Evolutionary conservation across 1,140 invertebrate species (phyloP).

Genomic region (Lordiphosa stackelbergi): DNA sequence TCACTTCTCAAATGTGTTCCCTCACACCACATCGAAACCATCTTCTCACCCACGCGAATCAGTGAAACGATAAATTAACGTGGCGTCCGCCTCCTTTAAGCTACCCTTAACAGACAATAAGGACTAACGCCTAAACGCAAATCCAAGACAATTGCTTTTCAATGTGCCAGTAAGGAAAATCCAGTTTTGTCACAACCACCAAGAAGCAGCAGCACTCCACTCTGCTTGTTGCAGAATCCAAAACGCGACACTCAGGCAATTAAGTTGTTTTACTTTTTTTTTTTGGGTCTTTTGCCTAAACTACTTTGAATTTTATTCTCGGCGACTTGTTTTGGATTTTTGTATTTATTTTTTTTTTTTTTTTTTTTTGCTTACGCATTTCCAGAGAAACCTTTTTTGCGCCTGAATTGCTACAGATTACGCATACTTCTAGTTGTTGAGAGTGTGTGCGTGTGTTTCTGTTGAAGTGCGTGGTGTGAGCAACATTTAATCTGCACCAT

Average conservation of each 20-base stretch:
- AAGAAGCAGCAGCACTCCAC: constrained; percentile 10
- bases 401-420: constrained; percentile 76
- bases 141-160: constrained; percentile 76
- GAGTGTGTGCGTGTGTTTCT: constrained; percentile 15
- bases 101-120: constrained; percentile 34
- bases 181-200: constrained; percentile 50
- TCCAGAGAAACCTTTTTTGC: constrained; percentile 63
- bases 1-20: neutral
- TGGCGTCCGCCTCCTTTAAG: constrained; percentile 40
- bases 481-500: constrained; percentile 75
- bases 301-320: constrained; percentile 68
- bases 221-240: constrained; percentile 43
- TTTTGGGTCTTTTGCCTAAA: constrained; percentile 34
- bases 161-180: constrained; percentile 49
- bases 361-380: constrained; percentile 51
- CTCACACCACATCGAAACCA: constrained; percentile 9
- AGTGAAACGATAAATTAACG: constrained; percentile 71
- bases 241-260: constrained; percentile 68
- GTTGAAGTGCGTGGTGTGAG: constrained; percentile 41
- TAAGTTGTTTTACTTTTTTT: constrained; percentile 47
- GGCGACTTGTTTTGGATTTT: constrained; percentile 32
- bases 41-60: constrained; percentile 43
- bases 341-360: neutral
- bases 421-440: constrained; percentile 49
- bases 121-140: constrained; percentile 48